Base-by-base conservation (phyloP, 2,797 vertebrate genomes). In the Argya squamiceps region DNA sequence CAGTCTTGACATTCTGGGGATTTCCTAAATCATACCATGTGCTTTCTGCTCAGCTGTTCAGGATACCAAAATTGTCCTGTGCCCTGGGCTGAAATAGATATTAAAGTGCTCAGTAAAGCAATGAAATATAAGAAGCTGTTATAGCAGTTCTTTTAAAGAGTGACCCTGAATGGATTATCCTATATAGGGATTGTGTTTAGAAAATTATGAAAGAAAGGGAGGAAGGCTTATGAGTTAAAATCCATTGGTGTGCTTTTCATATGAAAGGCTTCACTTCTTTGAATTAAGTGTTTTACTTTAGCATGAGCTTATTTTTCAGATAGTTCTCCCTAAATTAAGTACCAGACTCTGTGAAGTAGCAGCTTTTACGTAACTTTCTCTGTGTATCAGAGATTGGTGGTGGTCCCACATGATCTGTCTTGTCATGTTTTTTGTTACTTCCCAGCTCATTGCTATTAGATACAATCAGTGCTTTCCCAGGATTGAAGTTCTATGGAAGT, bases 1-100 rank as follows among this genome's bases (percentile, higher is more conserved):
- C 60, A 76, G 62, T 30, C 52, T 86, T 81, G 36, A 24, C 11
- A 13, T 71, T 32, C 41, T 50, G 18, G 44, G 46, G 70, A 82
- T 60, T 59, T 88, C 55, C 73, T 84, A 84, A 92, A 83, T 80
- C 15, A 30, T 34, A 62, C 32, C 0, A 3, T 13, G 29, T 77
- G 52, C 26, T 78, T 60, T 85, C 53, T 91, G 39, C 74, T 94
- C 56, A 89, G 73, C 71, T 76, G 41, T 77, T 92, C 59, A 32
- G 17, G 18, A 17, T 12, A 52, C 50, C 24, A 84, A 46, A 88
- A 71, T 30, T 74, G 30, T 49, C 68, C 65, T 36, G 26, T 76
- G 56, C 75, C 78, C 36, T 55, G 27, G 43, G 34, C 58, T 80
- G n/a, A 93, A 92, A 75, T 8, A 77, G 46, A 17, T 62, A 78